These are phyloP conservation scores for Hydractinia symbiolongicarpus DNA, from an alignment of 30 jellyfish, hydroid and myxozoan genomes.

Conservation along the genomic window DNA sequence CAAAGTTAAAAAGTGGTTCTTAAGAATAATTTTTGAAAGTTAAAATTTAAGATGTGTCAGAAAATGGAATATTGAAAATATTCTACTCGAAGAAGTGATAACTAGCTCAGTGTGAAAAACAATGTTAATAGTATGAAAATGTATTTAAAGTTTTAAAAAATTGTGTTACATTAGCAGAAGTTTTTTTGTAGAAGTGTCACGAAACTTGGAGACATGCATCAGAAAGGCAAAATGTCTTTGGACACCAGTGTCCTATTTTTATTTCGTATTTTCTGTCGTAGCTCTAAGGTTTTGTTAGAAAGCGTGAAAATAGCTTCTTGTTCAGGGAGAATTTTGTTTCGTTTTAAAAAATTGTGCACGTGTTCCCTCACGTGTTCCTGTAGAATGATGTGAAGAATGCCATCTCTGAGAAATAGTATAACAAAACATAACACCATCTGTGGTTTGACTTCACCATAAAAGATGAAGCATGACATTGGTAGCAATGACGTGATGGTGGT, in stretches of 20 bases:
- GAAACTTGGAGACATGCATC: no score
- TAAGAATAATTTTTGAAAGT: no score
- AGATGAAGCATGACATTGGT: background rate
- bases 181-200: no score
- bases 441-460: background rate
- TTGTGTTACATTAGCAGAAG: no score
- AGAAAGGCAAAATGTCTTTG: conserved; percentile 6
- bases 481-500: conserved; percentile 7
- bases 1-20: no score
- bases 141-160: no score
- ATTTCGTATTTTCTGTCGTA: conserved; percentile 1
- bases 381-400: conserved; percentile 12
- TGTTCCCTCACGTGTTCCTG: conserved; percentile 11
- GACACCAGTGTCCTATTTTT: background rate
- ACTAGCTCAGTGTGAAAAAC: no score
- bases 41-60: no score
- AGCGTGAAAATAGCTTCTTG: background rate
- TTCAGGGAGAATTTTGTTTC: background rate
- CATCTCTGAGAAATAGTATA: conserved; percentile 1
- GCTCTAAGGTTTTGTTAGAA: background rate
- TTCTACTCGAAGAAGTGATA: no score
- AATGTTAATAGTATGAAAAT: no score
- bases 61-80: no score
- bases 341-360: background rate
- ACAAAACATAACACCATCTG: background rate